Percentiles rank a stretch among this genome's conserved stretches.
phyloP scores from a whole-genome alignment of 2,797 vertebrate genomes.

The Hydrocynus forskahlii region DNA sequence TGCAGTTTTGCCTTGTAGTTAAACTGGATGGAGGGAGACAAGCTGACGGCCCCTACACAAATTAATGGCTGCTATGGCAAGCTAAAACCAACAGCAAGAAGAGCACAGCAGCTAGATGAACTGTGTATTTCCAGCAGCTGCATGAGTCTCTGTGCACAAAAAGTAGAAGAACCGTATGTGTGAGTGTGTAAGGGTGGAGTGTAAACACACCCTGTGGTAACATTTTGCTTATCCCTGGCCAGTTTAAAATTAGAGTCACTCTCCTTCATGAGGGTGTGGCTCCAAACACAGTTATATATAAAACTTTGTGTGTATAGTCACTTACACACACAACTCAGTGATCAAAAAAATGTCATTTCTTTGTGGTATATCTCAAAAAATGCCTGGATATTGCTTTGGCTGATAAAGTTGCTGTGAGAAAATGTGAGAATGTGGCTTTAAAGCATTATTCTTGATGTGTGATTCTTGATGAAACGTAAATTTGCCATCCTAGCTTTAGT shows the following conservation, averaged over 20 bases:
- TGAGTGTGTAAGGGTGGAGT: constrained; percentile 37
- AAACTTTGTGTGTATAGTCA: background rate
- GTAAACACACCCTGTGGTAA: constrained; percentile 53
- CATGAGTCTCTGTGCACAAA: background rate
- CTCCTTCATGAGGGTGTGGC: constrained; percentile 22
- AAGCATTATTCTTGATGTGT: no score
- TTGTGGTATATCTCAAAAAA: no score
- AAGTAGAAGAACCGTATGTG: background rate
- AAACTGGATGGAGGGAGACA: constrained; percentile 19
- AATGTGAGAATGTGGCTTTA: no score
- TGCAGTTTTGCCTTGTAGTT: constrained; percentile 28
- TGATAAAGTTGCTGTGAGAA: no score
- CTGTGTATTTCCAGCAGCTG: constrained; percentile 4
- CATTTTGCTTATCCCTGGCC: constrained; percentile 23
- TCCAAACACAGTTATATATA: constrained; percentile 7
- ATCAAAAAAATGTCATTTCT: no score
- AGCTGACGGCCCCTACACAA: constrained; percentile 26
- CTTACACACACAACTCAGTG: no score
- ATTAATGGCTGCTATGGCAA: constrained; percentile 39
- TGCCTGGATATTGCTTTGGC: no score
- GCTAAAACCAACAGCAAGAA: constrained; percentile 28
- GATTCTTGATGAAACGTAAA: no score
- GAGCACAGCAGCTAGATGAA: constrained; percentile 6
- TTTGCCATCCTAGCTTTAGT: no score
- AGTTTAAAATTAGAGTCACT: constrained; percentile 35